These are phyloP conservation scores for Hyles euphorbiae DNA, from an alignment of 1,140 invertebrate genomes.

Conservation along the genomic window DNA sequence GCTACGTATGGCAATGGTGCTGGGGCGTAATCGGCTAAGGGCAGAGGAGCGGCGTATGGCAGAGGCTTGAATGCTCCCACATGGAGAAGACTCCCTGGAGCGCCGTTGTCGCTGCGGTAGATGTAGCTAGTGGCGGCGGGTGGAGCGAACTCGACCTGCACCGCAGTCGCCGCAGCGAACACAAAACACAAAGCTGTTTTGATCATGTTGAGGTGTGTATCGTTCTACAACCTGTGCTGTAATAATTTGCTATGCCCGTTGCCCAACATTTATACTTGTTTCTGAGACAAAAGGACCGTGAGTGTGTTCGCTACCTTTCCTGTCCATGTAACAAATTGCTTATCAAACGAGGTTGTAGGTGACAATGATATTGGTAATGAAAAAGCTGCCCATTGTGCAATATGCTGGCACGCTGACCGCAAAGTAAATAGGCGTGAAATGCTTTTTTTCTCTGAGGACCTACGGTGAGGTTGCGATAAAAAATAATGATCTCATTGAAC, in stretches of 20 bases:
- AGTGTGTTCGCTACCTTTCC: slow-evolving; percentile 57
- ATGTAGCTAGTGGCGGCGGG: slow-evolving; percentile 70
- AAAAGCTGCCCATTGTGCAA: slow-evolving; percentile 48
- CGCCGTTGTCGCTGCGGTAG: slow-evolving; percentile 72
- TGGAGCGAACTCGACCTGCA: slow-evolving; percentile 44
- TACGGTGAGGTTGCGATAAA: slow-evolving; percentile 7
- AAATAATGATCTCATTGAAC: not conserved
- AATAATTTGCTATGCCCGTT: slow-evolving; percentile 65
- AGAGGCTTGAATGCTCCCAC: slow-evolving; percentile 55
- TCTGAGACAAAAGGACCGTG: slow-evolving; percentile 58
- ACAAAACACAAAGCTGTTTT: slow-evolving; percentile 38
- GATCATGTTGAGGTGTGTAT: slow-evolving; percentile 56
- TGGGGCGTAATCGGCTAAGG: slow-evolving; percentile 42
- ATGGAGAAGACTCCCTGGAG: slow-evolving; percentile 66
- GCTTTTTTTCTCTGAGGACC: slow-evolving; percentile 31
- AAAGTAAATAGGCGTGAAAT: slow-evolving; percentile 38
- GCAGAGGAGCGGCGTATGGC: slow-evolving; percentile 39
- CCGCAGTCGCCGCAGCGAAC: slow-evolving; percentile 32
- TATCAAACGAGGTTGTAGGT: slow-evolving; percentile 64
- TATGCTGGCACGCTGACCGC: slow-evolving; percentile 26
- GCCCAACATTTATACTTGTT: slow-evolving; percentile 69
- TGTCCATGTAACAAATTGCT: slow-evolving; percentile 67
- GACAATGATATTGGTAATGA: slow-evolving; percentile 63
- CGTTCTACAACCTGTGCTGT: slow-evolving; percentile 43
- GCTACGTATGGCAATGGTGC: slow-evolving; percentile 55